These are phyloP conservation scores for Dicycla oo DNA, from an alignment of 2,888 invertebrate species.

Conservation along the genomic window DNA sequence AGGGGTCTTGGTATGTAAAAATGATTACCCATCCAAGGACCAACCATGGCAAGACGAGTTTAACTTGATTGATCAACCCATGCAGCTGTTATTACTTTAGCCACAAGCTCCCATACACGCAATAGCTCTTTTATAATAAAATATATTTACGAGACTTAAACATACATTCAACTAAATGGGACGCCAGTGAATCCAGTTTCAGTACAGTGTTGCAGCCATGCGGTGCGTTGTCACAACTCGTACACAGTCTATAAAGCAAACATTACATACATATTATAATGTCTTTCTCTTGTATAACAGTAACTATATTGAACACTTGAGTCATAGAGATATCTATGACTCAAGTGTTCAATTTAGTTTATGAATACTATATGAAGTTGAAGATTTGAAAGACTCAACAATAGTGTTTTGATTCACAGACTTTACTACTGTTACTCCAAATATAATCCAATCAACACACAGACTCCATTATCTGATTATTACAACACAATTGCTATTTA, in stretches of 20 bases:
- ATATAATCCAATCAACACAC: conserved; percentile 31
- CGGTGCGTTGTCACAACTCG: conserved; percentile 97
- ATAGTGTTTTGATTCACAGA: conserved; percentile 31
- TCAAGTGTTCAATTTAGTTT: conserved; percentile 1
- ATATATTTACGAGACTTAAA: conserved; percentile 75
- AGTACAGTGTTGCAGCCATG: conserved; percentile 96
- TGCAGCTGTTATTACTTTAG: too few relatives aligned
- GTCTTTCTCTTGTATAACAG: conserved; percentile 9
- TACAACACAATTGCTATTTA: conserved; percentile 37
- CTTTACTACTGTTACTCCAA: conserved; percentile 26
- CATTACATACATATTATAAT: conserved; percentile 35
- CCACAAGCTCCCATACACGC: too few relatives aligned
- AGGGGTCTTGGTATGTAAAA: too few relatives aligned
- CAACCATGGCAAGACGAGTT: too few relatives aligned
- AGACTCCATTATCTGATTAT: conserved; percentile 38
- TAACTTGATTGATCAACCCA: too few relatives aligned
- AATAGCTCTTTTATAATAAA: neutral
- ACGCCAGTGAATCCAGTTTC: conserved; percentile 96
- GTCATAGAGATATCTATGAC: too few relatives aligned
- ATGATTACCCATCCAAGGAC: too few relatives aligned
- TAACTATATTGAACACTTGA: too few relatives aligned
- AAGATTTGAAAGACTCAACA: conserved; percentile 1
- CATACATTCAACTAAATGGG: conserved; percentile 97
- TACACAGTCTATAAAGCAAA: conserved; percentile 92
- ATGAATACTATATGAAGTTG: conserved; percentile 5